phyloP scores from a whole-genome alignment of 92 coral and sea anemone genomes.

The Palythoa caribaeorum region DNA sequence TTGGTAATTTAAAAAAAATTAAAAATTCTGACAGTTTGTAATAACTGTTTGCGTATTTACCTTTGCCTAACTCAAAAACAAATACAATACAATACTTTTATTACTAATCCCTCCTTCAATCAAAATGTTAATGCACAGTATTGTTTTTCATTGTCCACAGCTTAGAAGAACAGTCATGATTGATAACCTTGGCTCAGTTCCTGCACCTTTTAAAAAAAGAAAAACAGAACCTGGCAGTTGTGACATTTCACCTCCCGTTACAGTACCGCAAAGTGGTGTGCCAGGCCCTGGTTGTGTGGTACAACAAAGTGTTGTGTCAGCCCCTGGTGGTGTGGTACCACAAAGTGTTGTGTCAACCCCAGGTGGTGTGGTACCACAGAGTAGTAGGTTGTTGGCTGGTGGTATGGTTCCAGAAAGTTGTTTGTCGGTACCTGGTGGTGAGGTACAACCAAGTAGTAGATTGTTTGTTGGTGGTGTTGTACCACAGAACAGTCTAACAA shows the following conservation, averaged over 20 bases:
- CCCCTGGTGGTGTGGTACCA: conserved; percentile 5
- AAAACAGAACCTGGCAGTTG: not conserved
- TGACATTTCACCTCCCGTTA: not conserved
- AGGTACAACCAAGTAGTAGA: not conserved
- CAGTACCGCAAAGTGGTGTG: conserved; percentile 1
- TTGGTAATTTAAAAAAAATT: not conserved
- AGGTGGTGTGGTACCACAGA: not conserved
- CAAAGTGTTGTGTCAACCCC: not conserved
- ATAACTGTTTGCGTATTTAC: not conserved
- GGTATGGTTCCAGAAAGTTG: not conserved
- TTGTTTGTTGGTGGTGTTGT: not conserved
- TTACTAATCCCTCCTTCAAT: conserved; percentile 4
- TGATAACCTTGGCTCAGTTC: conserved; percentile 12
- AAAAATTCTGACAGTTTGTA: not conserved
- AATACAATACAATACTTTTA: not conserved
- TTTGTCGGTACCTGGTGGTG: not conserved
- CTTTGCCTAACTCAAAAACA: not conserved
- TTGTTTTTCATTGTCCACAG: conserved; percentile 6
- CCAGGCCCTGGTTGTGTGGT: not conserved
- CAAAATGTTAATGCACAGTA: not conserved
- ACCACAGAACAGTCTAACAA: too few species aligned
- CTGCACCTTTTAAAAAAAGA: conserved; percentile 12
- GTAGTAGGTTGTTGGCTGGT: not conserved
- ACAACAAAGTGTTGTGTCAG: not conserved
- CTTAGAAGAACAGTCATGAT: not conserved